Evolutionary conservation across 2,888 invertebrate genomes (phyloP).

Genomic region (Caenorhabditis sp.): DNA sequence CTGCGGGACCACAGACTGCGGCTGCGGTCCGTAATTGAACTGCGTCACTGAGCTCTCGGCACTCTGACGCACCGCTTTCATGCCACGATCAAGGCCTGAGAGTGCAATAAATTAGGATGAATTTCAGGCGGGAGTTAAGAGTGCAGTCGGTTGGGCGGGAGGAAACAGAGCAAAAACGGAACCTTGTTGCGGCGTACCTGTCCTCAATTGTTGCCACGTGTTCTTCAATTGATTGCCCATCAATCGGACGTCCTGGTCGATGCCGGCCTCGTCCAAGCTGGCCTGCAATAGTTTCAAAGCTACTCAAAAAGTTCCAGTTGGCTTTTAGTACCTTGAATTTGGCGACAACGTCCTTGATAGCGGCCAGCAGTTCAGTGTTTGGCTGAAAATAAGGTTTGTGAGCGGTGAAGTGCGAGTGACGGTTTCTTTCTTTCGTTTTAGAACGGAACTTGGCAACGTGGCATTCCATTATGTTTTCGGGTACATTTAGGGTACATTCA

Average conservation of each 20-base stretch:
- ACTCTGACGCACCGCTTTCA: conserved; percentile 65
- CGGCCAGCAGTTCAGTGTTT: conserved; percentile 73
- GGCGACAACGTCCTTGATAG: conserved; percentile 74
- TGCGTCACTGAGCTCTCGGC: conserved; percentile 65
- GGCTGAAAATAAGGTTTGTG: conserved; percentile 65
- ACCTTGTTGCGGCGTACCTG: conserved; percentile 67
- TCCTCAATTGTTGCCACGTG: conserved; percentile 73
- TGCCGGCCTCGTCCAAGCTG: conserved; percentile 67
- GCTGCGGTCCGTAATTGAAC: conserved; percentile 55
- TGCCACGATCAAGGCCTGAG: conserved; percentile 68
- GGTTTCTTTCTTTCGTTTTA: neutral
- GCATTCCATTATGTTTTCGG: too few relatives aligned
- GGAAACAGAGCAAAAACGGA: conserved; percentile 30
- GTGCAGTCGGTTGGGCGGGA: conserved; percentile 7
- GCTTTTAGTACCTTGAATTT: conserved; percentile 66
- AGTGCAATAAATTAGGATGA: conserved; percentile 36
- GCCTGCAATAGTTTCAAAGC: conserved; percentile 38
- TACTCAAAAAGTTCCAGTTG: neutral
- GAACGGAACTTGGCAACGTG: too few relatives aligned
- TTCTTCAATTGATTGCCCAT: conserved; percentile 73
- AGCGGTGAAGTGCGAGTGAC: neutral
- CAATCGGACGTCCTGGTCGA: conserved; percentile 69
- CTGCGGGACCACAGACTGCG: conserved; percentile 24
- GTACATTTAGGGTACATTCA: too few relatives aligned
- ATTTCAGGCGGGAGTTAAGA: neutral